Evolutionary conservation across 2,888 invertebrate species (phyloP).

Genomic region (Melanchra persicariae): DNA sequence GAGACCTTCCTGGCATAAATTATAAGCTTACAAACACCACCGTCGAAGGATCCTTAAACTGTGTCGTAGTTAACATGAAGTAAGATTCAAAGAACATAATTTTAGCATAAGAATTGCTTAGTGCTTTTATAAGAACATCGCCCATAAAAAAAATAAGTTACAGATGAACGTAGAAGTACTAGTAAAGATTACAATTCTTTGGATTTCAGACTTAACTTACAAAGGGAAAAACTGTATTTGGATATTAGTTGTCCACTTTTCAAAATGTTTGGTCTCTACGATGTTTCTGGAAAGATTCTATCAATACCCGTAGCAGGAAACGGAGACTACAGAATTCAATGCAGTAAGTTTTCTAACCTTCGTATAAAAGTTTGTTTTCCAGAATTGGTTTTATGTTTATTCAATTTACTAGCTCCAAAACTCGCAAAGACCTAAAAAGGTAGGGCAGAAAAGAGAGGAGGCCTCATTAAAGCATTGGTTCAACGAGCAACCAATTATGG

Average conservation of each 20-base stretch:
- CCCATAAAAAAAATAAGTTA: not conserved
- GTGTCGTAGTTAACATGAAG: conserved; percentile 38
- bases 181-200: not conserved
- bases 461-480: too few species aligned
- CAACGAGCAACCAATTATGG: too few species aligned
- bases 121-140: not conserved
- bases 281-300: conserved; percentile 42
- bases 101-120: too few species aligned
- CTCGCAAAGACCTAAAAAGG: too few species aligned
- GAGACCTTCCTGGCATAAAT: conserved; percentile 43
- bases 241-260: conserved; percentile 45
- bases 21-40: conserved; percentile 50
- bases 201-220: conserved; percentile 44
- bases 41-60: conserved; percentile 42
- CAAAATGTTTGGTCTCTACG: conserved; percentile 41
- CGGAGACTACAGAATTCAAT: conserved; percentile 38
- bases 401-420: too few species aligned
- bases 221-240: conserved; percentile 26
- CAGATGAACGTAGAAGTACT: too few species aligned
- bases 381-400: too few species aligned
- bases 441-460: too few species aligned
- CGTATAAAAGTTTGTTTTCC: too few species aligned
- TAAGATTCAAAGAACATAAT: conserved; percentile 14
- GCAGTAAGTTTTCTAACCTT: conserved; percentile 42
- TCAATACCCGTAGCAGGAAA: conserved; percentile 52